Base-by-base conservation (phyloP, 64 coral and sea anemone species). In the Exaiptasia diaphana region DNA sequence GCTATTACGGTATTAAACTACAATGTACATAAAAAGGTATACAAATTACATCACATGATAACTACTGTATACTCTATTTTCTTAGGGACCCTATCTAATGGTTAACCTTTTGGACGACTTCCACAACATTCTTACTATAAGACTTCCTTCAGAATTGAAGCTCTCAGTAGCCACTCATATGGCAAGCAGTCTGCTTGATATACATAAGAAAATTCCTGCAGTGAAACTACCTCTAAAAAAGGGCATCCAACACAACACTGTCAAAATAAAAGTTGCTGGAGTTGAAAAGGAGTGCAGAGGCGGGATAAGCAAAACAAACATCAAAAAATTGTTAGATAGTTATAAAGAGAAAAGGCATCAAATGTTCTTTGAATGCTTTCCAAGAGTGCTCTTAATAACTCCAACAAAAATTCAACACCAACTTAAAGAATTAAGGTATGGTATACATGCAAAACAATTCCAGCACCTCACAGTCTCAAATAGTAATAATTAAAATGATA, bases 61-160 rank as follows among this genome's bases (percentile, higher is more conserved):
- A n/a, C n/a, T n/a, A n/a, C n/a, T n/a, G n/a, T n/a, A n/a, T n/a
- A n/a, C n/a, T n/a, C n/a, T n/a, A n/a, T n/a, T n/a, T n/a, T n/a
- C n/a, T n/a, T n/a, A 85, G 82, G 67, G 68, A 53, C 34, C 30
- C 25, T 24, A 9, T 60, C 68, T 73, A 12, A 87, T 77, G 23
- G 53, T 87, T 20, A 41, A 76, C 15, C 52, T 87, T 54, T 31
- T 77, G 18, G 83, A 87, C 77, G 73, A 87, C 38, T 87, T 87
- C 41, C 83, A 87, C 55, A 77, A 77, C 40, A 87, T 76, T 25
- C 45, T 48, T 17, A 87, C 83, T n/a, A 68, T 87, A 38, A 45
- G 48, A 41, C 73, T 77, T 14, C 83, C 71, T 64, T 45, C 55
- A 15, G 32, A 64, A 13, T 33, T 68, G 10, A 86, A 87, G 54